A percentile compares a stretch with the other conserved stretches of the same genome.
These are phyloP conservation scores for Apeltes quadracus DNA, from an alignment of 2,113 vertebrate genomes.

Conservation along the genomic window DNA sequence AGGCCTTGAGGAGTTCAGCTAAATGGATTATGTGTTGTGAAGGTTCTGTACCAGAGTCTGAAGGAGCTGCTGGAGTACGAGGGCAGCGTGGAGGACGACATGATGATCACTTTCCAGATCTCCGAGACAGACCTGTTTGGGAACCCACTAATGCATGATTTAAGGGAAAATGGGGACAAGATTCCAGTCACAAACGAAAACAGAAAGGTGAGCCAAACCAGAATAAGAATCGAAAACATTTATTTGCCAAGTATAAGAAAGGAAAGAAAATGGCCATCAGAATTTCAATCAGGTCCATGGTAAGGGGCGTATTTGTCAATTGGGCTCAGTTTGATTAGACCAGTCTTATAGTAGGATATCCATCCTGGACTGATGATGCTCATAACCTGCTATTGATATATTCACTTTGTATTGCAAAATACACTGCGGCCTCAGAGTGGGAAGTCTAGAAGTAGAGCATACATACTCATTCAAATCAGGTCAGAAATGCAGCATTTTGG, in stretches of 20 bases:
- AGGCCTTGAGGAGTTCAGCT: neutral
- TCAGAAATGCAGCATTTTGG: too few species aligned
- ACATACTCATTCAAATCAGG: too few species aligned
- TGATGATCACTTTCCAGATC: conserved; percentile 99
- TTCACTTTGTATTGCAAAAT: too few species aligned
- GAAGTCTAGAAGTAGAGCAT: too few species aligned
- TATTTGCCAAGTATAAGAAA: too few species aligned
- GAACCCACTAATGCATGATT: conserved; percentile 94
- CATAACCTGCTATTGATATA: too few species aligned
- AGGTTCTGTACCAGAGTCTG: conserved; percentile 96
- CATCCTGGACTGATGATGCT: too few species aligned
- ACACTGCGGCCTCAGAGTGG: too few species aligned
- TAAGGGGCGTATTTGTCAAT: neutral
- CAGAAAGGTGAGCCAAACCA: conserved; percentile 85
- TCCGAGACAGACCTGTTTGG: conserved; percentile 97
- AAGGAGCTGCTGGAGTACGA: conserved; percentile 93
- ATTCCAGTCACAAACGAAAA: conserved; percentile 98
- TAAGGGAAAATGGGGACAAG: conserved; percentile 96
- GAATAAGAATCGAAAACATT: neutral
- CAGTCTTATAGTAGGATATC: too few species aligned
- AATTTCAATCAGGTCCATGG: neutral
- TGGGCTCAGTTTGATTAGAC: too few species aligned
- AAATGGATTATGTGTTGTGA: neutral
- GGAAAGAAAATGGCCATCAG: neutral
- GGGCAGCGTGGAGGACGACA: conserved; percentile 97